phyloP scores from a whole-genome alignment of 1,140 invertebrate species.

The Planococcus citri region DNA sequence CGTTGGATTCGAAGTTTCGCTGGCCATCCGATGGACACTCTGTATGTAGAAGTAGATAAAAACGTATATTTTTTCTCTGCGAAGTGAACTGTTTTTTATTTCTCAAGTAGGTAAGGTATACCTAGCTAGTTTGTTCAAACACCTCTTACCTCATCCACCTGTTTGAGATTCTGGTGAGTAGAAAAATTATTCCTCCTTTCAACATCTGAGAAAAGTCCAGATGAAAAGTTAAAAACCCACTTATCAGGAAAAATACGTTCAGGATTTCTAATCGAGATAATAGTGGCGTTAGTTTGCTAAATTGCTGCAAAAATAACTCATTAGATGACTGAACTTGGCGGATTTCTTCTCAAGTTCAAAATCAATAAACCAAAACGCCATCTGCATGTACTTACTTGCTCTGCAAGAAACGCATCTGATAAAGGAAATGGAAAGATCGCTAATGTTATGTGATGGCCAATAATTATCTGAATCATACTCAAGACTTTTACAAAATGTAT shows the following conservation, averaged over 20 bases:
- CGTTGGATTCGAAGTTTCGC: too few species aligned
- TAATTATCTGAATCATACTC: neutral
- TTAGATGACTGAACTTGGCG: too few species aligned
- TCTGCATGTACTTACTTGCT: too few species aligned
- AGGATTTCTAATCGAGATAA: neutral
- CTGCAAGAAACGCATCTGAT: neutral
- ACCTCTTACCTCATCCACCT: conserved; percentile 11
- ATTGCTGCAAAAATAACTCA: neutral
- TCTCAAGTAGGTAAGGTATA: too few species aligned
- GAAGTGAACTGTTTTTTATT: too few species aligned
- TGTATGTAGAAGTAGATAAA: too few species aligned
- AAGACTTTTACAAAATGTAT: conserved; percentile 7
- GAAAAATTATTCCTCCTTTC: neutral
- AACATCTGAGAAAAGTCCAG: neutral
- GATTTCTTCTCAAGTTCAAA: neutral
- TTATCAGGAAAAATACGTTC: neutral
- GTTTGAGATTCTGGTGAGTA: neutral
- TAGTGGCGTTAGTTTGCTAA: too few species aligned
- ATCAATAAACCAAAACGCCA: too few species aligned
- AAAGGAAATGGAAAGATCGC: neutral
- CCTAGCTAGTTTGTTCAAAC: too few species aligned
- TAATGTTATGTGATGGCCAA: neutral
- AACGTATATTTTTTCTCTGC: too few species aligned
- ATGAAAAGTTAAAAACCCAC: neutral
- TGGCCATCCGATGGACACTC: too few species aligned